Base-by-base conservation (phyloP, 2,113 vertebrate genomes). In the Cyprinodon tularosa region DNA sequence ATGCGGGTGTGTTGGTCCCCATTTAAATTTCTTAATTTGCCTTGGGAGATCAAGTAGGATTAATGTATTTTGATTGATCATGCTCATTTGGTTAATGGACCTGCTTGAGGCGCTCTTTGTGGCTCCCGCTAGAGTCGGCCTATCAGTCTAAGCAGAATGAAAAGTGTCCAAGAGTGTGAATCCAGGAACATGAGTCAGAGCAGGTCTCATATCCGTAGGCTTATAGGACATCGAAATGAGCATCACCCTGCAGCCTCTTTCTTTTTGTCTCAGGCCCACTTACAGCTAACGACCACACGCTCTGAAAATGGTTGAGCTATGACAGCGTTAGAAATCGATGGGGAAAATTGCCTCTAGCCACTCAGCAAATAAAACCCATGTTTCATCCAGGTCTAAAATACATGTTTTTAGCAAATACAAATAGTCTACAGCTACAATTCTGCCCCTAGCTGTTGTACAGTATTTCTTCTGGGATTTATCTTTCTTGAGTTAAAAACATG, bases 81-180 rank as follows among this genome's bases (percentile, higher is more conserved):
- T 66, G 66, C 76, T 92, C 47, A 88, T 91, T 88, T 86, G 68
- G 71, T 83, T 89, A 92, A 90, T 90, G 86, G 86, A 68, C 4
- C 17, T 3, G 39, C 77, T 75, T 47, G 67, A 74, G 71, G 78
- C 67, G 4, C 62, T 82, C 74, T 83, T 48, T 15, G 22, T 38
- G 62, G 65, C 76, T 78, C 62, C 47, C 74, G 13, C 61, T 4
- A 44, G 71, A 37, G 50, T 57, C 50, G n/a, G 50, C 6, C 66
- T 42, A 65, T 77, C 20, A 38, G 22, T 68, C 64, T 68, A 62
- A 62, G 67, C 77, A 77, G 71, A 84, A 77, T 40, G 71, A 84
- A 85, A 78, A 63, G 66, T 73, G 65, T 78, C 66, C 12, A 8
- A 68, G 61, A 66, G 1, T 17, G 12, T 15, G 14, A 63, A 66